Evolutionary conservation across 2,797 vertebrate species (phyloP).

Genomic region (Micromesistius poutassou): DNA sequence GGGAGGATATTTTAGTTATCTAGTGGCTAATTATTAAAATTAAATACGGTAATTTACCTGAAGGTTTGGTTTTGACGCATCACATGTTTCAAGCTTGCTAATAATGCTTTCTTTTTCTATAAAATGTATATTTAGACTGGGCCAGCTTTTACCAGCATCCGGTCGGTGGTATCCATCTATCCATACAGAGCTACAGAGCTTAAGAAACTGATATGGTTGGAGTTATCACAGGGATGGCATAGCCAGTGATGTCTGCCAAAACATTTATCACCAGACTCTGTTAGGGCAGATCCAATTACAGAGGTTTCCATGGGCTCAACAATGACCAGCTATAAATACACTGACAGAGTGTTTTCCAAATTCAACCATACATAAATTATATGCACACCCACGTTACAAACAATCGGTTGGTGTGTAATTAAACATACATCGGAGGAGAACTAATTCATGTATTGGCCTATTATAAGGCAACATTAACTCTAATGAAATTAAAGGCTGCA

Average conservation of each 20-base stretch:
- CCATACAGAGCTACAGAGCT: constrained; percentile 45
- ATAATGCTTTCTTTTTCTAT: background rate
- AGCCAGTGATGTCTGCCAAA: constrained; percentile 62
- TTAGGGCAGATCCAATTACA: constrained; percentile 68
- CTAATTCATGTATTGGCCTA: background rate
- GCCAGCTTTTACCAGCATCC: background rate
- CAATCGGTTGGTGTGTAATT: constrained; percentile 18
- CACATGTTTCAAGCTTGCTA: background rate
- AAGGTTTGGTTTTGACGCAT: background rate
- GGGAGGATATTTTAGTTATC: background rate
- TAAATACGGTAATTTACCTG: background rate
- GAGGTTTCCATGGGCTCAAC: constrained; percentile 72
- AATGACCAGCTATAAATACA: constrained; percentile 76
- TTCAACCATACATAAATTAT: constrained; percentile 40
- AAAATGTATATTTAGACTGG: background rate
- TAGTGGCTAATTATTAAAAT: background rate
- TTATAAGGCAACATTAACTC: background rate
- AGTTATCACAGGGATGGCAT: constrained; percentile 60
- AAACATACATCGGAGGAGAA: background rate
- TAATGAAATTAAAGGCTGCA: background rate
- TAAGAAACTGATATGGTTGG: constrained; percentile 49
- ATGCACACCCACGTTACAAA: constrained; percentile 43
- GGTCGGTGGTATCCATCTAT: background rate
- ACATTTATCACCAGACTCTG: constrained; percentile 67
- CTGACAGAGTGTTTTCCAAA: constrained; percentile 70